Percentiles rank a stretch among this genome's conserved stretches.
phyloP scores from a whole-genome alignment of 2,888 invertebrate genomes.

The Leptinotarsa juncta region DNA sequence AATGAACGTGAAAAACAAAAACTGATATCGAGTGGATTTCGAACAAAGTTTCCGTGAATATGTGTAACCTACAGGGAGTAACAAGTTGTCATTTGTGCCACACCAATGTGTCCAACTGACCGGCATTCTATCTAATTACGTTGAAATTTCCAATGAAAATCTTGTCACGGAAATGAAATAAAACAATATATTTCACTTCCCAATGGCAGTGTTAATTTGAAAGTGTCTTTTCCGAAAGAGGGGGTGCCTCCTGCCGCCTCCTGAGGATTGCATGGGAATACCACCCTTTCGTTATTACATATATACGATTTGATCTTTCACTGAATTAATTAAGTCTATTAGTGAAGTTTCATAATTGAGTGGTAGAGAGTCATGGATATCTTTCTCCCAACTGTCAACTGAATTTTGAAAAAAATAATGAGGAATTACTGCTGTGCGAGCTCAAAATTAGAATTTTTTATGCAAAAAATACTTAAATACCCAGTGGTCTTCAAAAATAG shows the following conservation, averaged over 20 bases:
- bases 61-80: background rate
- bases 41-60: conserved; percentile 9
- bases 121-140: conserved; percentile 14
- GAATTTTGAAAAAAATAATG: background rate
- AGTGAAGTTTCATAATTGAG: conserved; percentile 51
- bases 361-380: conserved; percentile 36
- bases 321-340: conserved; percentile 53
- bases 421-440: background rate
- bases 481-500: no score
- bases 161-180: conserved; percentile 18
- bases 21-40: background rate
- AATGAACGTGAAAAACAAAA: background rate
- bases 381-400: conserved; percentile 1
- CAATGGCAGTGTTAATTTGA: conserved; percentile 57
- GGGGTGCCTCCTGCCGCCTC: conserved; percentile 55
- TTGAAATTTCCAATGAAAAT: conserved; percentile 20
- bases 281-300: conserved; percentile 52
- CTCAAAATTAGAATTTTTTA: background rate
- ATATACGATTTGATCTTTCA: conserved; percentile 55
- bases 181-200: conserved; percentile 27
- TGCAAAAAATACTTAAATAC: no score
- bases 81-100: conserved; percentile 6
- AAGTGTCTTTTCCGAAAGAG: conserved; percentile 51
- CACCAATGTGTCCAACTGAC: conserved; percentile 18
- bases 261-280: conserved; percentile 55